These are phyloP conservation scores for Thunnus maccoyii DNA, from an alignment of 2,113 vertebrate genomes.

Conservation along the genomic window DNA sequence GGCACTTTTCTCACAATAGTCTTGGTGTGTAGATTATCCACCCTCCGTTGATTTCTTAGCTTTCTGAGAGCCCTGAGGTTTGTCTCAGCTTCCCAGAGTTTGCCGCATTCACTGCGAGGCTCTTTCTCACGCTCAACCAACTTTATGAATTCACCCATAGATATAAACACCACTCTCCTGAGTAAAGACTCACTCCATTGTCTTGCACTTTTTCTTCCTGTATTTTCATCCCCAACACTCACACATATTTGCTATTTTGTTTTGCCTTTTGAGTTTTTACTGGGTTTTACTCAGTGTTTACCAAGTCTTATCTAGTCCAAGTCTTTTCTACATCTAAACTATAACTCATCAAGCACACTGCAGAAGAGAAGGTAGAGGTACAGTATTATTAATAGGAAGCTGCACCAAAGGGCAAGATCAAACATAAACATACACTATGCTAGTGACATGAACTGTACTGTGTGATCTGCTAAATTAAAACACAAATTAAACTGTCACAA, in stretches of 20 bases:
- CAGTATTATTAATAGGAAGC: background rate
- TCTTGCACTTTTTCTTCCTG: constrained; percentile 43
- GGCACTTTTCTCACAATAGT: constrained; percentile 77
- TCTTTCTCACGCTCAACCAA: constrained; percentile 78
- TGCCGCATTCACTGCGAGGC: constrained; percentile 47
- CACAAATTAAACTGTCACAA: constrained; percentile 7
- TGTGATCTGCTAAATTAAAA: background rate
- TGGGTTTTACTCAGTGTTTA: background rate
- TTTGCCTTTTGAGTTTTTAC: background rate
- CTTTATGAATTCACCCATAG: constrained; percentile 75
- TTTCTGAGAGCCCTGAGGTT: constrained; percentile 69
- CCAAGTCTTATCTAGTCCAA: background rate
- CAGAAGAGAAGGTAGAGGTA: background rate
- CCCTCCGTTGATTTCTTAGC: constrained; percentile 74
- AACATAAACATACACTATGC: too few relatives aligned
- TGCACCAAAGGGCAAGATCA: background rate
- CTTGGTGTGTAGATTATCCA: constrained; percentile 77
- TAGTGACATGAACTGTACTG: background rate
- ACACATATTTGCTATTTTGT: background rate
- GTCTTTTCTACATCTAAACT: background rate
- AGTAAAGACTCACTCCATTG: constrained; percentile 53
- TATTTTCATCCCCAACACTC: constrained; percentile 33
- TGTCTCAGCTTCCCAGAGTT: constrained; percentile 72
- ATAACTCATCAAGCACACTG: background rate
- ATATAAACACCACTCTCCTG: constrained; percentile 69